phyloP scores from a whole-genome alignment of 2,797 vertebrate species.

The Protosalanx chinensis region DNA sequence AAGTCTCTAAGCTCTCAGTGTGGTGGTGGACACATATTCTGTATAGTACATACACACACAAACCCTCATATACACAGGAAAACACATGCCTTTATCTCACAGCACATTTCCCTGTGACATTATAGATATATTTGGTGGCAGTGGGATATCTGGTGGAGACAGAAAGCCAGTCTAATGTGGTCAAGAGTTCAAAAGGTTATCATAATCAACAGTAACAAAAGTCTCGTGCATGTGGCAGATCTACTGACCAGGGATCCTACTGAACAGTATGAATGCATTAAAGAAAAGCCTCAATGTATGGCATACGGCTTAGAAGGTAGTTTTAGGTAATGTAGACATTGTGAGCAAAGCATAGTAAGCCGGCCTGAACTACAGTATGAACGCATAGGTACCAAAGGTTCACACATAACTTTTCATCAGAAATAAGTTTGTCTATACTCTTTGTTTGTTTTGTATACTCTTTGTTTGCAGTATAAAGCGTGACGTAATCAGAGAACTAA shows the following conservation, averaged over 20 bases:
- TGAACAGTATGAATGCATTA: background rate
- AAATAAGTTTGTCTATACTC: conserved; percentile 32
- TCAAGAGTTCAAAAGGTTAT: no score
- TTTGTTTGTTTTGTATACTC: no score
- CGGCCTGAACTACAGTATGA: background rate
- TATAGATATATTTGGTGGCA: background rate
- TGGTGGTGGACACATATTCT: background rate
- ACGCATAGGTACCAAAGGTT: background rate
- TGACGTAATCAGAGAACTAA: no score
- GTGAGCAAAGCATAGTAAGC: background rate
- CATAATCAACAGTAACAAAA: no score
- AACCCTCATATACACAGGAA: background rate
- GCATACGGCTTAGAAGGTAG: background rate
- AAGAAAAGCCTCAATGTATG: background rate
- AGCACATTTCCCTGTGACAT: background rate
- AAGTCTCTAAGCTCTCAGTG: conserved; percentile 5
- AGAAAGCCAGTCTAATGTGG: no score
- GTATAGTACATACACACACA: background rate
- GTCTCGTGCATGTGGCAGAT: background rate
- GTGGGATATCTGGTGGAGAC: no score
- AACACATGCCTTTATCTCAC: background rate
- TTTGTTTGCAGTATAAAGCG: no score
- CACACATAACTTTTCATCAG: background rate
- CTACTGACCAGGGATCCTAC: background rate
- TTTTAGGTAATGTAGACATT: background rate